phyloP scores from a whole-genome alignment of 2,113 vertebrate species.

The Pygathrix nemaeus region DNA sequence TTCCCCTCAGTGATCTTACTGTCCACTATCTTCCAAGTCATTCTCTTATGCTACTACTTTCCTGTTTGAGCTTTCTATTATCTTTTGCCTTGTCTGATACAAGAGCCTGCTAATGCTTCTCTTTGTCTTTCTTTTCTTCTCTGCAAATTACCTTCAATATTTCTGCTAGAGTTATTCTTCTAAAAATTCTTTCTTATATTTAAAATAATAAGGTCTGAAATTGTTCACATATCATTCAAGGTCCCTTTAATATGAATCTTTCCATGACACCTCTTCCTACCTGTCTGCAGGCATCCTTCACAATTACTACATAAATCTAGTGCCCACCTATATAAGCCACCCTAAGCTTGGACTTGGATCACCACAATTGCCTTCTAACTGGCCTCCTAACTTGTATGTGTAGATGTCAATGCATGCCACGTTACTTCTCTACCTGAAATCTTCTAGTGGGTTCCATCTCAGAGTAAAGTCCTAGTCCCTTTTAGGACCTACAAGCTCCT shows the following conservation, averaged over 20 bases:
- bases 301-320: neutral
- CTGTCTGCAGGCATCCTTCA: neutral
- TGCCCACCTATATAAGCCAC: neutral
- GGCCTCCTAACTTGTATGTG: neutral
- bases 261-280: neutral
- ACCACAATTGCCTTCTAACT: neutral
- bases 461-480: neutral
- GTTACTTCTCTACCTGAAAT: neutral
- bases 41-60: neutral
- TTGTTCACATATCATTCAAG: neutral
- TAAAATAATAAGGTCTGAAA: conserved; percentile 23
- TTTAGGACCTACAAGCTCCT: neutral
- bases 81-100: neutral
- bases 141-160: neutral
- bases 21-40: neutral
- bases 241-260: neutral
- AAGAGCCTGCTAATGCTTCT: neutral
- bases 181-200: neutral
- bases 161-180: neutral
- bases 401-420: neutral
- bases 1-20: neutral
- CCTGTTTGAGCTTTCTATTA: neutral
- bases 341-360: neutral
- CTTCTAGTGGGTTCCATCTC: neutral
- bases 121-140: neutral